Conservation (phyloP, 2,113 vertebrate genomes). For the Cynoglossus semilaevis region DNA sequence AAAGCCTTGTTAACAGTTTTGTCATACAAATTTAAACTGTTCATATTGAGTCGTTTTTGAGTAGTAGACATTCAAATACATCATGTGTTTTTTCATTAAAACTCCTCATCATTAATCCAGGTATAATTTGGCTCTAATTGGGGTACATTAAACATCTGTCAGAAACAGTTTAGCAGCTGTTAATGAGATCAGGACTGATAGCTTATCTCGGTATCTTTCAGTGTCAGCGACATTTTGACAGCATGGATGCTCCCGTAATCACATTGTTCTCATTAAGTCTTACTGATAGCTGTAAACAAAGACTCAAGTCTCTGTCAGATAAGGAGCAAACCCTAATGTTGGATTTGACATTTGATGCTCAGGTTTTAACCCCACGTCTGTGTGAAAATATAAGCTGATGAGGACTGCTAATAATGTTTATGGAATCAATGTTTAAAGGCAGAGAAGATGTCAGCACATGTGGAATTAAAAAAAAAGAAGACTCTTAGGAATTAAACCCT, state of each 20-base stretch:
- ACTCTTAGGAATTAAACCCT: no score
- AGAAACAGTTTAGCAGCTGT: conserved; percentile 48
- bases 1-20: no score
- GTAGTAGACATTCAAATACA: no score
- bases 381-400: no score
- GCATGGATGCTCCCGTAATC: conserved; percentile 55
- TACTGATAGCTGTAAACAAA: conserved; percentile 70
- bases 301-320: conserved; percentile 30
- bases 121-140: conserved; percentile 39
- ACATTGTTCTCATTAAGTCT: conserved; percentile 66
- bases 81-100: not conserved
- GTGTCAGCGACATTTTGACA: conserved; percentile 55
- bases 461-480: no score
- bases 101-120: conserved; percentile 8
- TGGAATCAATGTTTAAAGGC: no score
- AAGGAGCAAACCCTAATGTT: conserved; percentile 25
- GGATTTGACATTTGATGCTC: conserved; percentile 28
- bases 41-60: no score
- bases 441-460: no score
- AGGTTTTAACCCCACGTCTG: conserved; percentile 1
- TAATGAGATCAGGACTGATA: conserved; percentile 63
- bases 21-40: no score
- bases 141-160: conserved; percentile 49
- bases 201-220: conserved; percentile 64
- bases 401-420: no score